These are phyloP conservation scores for Gandaritis pyraliata DNA, from an alignment of 2,888 invertebrate genomes.

Conservation along the genomic window DNA sequence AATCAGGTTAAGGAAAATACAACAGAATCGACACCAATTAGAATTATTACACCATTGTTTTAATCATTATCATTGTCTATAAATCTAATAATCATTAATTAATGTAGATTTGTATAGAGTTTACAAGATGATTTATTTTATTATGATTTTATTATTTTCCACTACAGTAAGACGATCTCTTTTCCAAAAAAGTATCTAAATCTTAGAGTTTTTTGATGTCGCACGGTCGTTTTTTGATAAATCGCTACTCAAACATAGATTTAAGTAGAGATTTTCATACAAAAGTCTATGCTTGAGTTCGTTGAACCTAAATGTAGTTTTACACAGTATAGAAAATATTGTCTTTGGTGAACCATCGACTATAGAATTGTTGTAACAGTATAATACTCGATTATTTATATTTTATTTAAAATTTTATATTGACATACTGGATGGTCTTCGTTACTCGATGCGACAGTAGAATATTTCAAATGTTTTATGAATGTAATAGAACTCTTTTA, in stretches of 20 bases:
- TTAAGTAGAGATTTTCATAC: no score
- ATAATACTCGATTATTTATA: constrained; percentile 83
- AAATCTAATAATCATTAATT: constrained; percentile 23
- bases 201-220: constrained; percentile 49
- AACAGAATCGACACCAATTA: no score
- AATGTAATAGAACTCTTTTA: constrained; percentile 76
- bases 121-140: constrained; percentile 53
- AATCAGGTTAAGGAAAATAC: no score
- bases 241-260: no score
- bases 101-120: constrained; percentile 50
- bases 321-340: constrained; percentile 52
- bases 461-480: constrained; percentile 68
- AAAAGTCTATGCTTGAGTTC: no score
- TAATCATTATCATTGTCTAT: constrained; percentile 32
- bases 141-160: constrained; percentile 57
- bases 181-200: constrained; percentile 63
- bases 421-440: constrained; percentile 64
- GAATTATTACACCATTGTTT: constrained; percentile 35
- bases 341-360: constrained; percentile 78
- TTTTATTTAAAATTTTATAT: constrained; percentile 79
- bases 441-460: constrained; percentile 72
- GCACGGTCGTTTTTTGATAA: no score
- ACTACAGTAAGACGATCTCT: constrained; percentile 70
- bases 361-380: constrained; percentile 78
- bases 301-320: constrained; percentile 47